Evolutionary conservation across 2,797 vertebrate species (phyloP).

Genomic region (Emydoidea blandingii): DNA sequence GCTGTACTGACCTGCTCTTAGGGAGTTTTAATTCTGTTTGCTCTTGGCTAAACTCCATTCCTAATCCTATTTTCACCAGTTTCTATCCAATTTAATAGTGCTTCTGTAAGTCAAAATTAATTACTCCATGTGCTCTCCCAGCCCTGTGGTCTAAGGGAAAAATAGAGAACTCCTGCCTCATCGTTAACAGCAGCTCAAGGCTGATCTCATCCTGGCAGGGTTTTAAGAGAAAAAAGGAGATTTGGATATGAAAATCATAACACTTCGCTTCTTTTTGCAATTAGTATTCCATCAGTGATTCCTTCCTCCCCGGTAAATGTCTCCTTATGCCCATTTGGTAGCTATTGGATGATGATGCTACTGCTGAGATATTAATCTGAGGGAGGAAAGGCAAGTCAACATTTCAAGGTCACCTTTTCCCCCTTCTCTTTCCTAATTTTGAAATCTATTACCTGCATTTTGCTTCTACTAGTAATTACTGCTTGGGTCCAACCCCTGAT

Average conservation of each 20-base stretch:
- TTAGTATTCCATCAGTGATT: not conserved
- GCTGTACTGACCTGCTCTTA: constrained; percentile 47
- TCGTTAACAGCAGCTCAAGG: not conserved
- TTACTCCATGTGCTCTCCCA: constrained; percentile 61
- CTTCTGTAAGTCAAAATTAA: constrained; percentile 82
- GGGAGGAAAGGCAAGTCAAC: not conserved
- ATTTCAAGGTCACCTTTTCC: not conserved
- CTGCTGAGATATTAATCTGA: accelerated
- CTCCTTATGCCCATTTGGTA: not conserved
- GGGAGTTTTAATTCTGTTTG: constrained; percentile 75
- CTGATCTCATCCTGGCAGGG: not conserved
- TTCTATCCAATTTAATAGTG: constrained; percentile 81
- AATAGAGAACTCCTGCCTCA: constrained; percentile 15
- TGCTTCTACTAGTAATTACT: constrained; percentile 13
- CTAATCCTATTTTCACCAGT: constrained; percentile 82
- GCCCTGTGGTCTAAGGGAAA: constrained; percentile 27
- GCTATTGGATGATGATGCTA: not conserved
- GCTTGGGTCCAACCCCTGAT: not conserved
- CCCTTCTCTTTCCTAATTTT: not conserved
- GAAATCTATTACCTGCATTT: constrained; percentile 1
- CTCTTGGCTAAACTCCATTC: constrained; percentile 74
- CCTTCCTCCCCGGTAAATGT: accelerated
- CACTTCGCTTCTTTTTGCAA: not conserved
- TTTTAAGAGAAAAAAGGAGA: not conserved
- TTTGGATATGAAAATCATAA: not conserved